A percentile compares a stretch with the other conserved stretches of the same genome.
phyloP scores from a whole-genome alignment of 2,113 vertebrate species.

The Campylorhamphus procurvoides region DNA sequence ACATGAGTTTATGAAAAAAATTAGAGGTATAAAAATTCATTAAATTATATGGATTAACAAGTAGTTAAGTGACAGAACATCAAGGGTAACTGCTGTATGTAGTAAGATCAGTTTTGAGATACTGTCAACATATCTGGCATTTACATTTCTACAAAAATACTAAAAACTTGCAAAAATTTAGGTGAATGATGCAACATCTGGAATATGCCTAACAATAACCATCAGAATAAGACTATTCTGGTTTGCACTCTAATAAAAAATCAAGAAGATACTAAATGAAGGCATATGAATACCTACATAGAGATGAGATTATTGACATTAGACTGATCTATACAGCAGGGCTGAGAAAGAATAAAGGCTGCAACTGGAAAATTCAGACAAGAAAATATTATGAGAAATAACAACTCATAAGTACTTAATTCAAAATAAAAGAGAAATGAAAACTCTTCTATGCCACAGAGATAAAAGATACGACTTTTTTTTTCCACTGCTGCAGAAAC shows the following conservation, averaged over 20 bases:
- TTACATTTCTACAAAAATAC: background rate
- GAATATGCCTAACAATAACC: background rate
- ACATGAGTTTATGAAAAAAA: background rate
- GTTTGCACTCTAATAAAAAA: background rate
- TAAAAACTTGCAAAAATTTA: background rate
- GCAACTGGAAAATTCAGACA: background rate
- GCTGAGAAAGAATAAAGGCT: background rate
- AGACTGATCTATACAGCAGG: background rate
- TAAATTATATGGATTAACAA: background rate
- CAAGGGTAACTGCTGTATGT: background rate
- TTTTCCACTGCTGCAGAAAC: background rate
- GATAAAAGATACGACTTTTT: fast-evolving
- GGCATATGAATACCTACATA: background rate
- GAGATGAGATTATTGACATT: background rate
- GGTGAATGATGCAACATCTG: background rate
- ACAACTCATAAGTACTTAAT: background rate
- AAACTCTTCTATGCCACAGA: background rate
- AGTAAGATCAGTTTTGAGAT: background rate
- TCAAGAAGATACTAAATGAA: background rate
- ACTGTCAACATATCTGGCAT: background rate
- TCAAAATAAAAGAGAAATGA: background rate
- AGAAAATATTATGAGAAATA: background rate
- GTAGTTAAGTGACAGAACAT: background rate
- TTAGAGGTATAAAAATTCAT: background rate
- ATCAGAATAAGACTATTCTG: background rate